These are phyloP conservation scores for Omphaloscelis lunosa DNA, from an alignment of 2,888 invertebrate species.

Conservation along the genomic window DNA sequence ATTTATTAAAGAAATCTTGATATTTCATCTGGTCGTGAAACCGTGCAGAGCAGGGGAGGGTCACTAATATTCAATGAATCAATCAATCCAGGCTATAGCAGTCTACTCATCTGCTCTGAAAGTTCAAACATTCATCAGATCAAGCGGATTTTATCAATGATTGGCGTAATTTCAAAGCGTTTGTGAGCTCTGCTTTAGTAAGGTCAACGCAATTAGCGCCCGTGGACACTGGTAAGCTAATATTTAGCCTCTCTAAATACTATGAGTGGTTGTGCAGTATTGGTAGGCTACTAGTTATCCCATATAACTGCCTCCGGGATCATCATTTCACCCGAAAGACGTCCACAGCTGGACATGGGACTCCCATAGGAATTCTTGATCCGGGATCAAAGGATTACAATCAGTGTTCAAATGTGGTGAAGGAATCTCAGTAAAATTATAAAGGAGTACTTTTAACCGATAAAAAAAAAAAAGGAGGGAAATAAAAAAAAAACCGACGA, in stretches of 20 bases:
- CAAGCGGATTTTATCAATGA: conserved; percentile 40
- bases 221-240: conserved; percentile 21
- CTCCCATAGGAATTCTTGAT: too few species aligned
- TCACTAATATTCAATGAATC: neutral
- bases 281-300: neutral
- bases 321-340: too few species aligned
- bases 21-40: neutral
- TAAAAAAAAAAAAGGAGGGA: too few species aligned
- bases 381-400: neutral
- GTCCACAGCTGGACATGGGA: too few species aligned
- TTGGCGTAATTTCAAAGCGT: conserved; percentile 49
- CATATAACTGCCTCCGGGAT: neutral
- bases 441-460: too few species aligned
- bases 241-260: conserved; percentile 36
- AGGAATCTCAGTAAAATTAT: too few species aligned
- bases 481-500: too few species aligned
- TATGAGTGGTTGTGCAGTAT: neutral
- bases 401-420: neutral
- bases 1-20: neutral
- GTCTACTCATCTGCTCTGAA: neutral
- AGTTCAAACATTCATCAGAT: conserved; percentile 42
- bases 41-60: neutral
- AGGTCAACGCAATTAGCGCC: conserved; percentile 43
- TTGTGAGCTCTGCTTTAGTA: conserved; percentile 31
- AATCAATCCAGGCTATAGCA: conserved; percentile 13